Evolutionary conservation across 2,888 invertebrate genomes (phyloP).

Genomic region (Ormyrus nitidulus): DNA sequence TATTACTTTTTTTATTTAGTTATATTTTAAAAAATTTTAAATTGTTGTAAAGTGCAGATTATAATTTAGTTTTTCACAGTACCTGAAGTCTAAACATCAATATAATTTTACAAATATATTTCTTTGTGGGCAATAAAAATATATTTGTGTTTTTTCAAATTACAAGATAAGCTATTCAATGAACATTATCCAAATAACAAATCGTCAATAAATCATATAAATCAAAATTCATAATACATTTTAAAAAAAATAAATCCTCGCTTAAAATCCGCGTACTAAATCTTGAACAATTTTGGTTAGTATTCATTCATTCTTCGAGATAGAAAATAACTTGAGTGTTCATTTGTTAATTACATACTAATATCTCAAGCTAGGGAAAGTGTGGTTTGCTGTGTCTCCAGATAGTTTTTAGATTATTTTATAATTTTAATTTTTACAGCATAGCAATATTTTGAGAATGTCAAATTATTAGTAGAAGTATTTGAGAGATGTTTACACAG

Average conservation of each 20-base stretch:
- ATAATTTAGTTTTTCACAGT: conserved; percentile 36
- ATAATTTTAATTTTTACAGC: conserved; percentile 45
- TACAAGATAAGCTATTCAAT: conserved; percentile 17
- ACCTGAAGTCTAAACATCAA: not conserved
- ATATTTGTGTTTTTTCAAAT: conserved; percentile 21
- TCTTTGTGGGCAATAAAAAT: conserved; percentile 25
- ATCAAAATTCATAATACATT: conserved; percentile 43
- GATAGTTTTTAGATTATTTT: conserved; percentile 42
- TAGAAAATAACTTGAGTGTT: conserved; percentile 39
- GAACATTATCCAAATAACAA: conserved; percentile 38
- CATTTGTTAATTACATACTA: conserved; percentile 54
- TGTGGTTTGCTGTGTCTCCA: conserved; percentile 59
- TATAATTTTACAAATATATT: conserved; percentile 24
- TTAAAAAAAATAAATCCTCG: conserved; percentile 24
- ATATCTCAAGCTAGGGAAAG: conserved; percentile 55
- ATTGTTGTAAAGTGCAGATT: conserved; percentile 32
- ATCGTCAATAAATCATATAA: conserved; percentile 46
- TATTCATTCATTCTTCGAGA: conserved; percentile 25
- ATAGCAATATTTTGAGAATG: conserved; percentile 48
- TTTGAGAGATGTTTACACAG: conserved; percentile 37
- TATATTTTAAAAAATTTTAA: conserved; percentile 1
- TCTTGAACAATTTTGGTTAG: conserved; percentile 9
- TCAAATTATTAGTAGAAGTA: conserved; percentile 43
- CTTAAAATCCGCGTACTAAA: conserved; percentile 1
- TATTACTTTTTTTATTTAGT: conserved; percentile 3